Evolutionary conservation across 2,113 vertebrate species (phyloP), one percentile per base, ranked within the genome.

Genomic region (Pelvicachromis taeniatus): DNA sequence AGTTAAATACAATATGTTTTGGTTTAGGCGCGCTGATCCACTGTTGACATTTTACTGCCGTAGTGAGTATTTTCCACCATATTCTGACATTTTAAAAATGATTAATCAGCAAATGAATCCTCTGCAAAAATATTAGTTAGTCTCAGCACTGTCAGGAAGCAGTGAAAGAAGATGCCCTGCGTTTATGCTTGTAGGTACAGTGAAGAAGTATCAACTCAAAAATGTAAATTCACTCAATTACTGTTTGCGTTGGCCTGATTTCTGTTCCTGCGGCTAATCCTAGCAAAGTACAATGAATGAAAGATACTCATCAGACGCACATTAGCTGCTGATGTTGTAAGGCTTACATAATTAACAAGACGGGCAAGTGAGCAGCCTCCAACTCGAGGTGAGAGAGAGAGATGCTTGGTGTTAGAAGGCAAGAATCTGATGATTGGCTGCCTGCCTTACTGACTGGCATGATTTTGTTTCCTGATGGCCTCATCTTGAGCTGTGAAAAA

Each of bases 381-480:
- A 82, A 80, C 35, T 70, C 2, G 87, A 90, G 54, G 86, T 92
- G 88, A 88, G 83, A 92, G 82, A 61, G 77, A 85, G 78, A 83
- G 86, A 54, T 13, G 8, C 77, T 84, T 81, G 77, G 92, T 91
- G 90, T 89, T 87, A 85, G 83, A 84, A 85, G 87, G 79, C 85
- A 87, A 88, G 92, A 86, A 85, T 89, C 84, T 86, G 63, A 73
- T 87, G 89, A 93, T 90, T 91, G 88, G 89, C 92, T 40, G 86
- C 40, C 77, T 84, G 91, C 89, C 88, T 54, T 42, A 70, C 65
- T 59, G 90, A 91, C 88, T 90, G 89, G 84, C 88, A 87, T 58
- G 84, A 85, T 81, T 89, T 82, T 88, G 82, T 56, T 48, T 87
- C 33, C 63, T 77, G 89, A 91, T 86, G 82, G 80, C 68, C 48